Base-by-base conservation (phyloP, 2,888 invertebrate genomes). In the Notodonta dromedarius region DNA sequence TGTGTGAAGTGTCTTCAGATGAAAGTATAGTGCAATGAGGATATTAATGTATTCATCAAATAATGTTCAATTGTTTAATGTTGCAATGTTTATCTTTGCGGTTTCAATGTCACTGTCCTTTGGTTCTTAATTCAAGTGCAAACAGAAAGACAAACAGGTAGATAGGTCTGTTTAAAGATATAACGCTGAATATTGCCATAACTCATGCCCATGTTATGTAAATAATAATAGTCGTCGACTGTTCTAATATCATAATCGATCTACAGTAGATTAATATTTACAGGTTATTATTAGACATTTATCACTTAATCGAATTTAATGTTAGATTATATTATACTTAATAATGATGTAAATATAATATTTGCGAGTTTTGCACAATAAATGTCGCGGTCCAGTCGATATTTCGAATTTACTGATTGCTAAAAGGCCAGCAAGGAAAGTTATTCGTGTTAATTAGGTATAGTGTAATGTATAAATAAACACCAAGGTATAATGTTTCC, bases 231-330 rank as follows among this genome's bases (percentile, higher is more conserved):
- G 24, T 24, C 32, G 13, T 13, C 32, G 13, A 32, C 52, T 52
- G 24, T 8, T 24, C 13, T 24, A 12, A 12, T 52, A 32, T 51
- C 24, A 24, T 9, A 16, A 51, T 51, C 24, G 2, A 24, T 51
- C 7, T 24, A 24, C 24, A 24, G 24, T 48, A n/a, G 24, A 16
- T 16, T 9, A 9, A 24, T 51, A 51, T 35, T 35, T 35, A 5
- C 7, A 35, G 51, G 24, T 51, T 16, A 24, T 51, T 42, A 42
- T 11, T 16, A 51, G 51, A 24, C 6, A 51, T 51, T 44, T 32
- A 55, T 53, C 51, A 59, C 51, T 48, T 64, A 63, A 66, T 72
- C 58, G 59, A 66, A 70, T 65, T 59, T 56, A 55, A 32, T 53
- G 12, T 53, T 51, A 40, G 48, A 57, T 11, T 42, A 42, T 42